Conservation (phyloP, 2,888 invertebrate species). For the Harpalus rubripes region DNA sequence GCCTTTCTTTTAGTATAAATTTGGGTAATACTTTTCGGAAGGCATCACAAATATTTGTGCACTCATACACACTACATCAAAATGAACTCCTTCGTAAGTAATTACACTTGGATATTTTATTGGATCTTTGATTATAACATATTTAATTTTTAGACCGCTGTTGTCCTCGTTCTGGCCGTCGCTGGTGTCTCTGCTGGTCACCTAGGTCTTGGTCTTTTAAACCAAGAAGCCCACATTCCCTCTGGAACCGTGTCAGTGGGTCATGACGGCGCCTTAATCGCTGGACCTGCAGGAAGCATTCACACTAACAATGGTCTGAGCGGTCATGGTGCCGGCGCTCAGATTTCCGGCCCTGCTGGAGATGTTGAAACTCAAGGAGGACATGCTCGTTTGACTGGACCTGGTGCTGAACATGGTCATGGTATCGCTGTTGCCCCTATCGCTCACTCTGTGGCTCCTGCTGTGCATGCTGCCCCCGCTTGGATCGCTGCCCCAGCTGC, state of each 20-base stretch:
- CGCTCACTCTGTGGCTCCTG: neutral
- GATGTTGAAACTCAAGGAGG: slow-evolving; percentile 72
- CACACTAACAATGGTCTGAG: slow-evolving; percentile 5
- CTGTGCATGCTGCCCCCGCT: neutral
- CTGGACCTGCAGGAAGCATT: slow-evolving; percentile 26
- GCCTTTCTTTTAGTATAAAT: slow-evolving; percentile 11
- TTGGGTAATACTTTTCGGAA: neutral
- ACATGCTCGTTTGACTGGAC: slow-evolving; percentile 11
- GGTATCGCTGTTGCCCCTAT: neutral
- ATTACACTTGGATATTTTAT: too few relatives aligned
- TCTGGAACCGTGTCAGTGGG: slow-evolving; percentile 70
- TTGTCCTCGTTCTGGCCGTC: neutral
- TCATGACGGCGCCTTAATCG: neutral
- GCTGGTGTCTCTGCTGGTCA: neutral
- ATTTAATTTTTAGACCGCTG: neutral
- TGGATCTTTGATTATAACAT: neutral
- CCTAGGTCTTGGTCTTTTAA: neutral
- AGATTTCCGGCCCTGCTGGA: slow-evolving; percentile 72
- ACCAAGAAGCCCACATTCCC: slow-evolving; percentile 18
- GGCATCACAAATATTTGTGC: slow-evolving; percentile 19
- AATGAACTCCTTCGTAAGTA: slow-evolving; percentile 1
- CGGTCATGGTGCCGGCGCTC: slow-evolving; percentile 69
- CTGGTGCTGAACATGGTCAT: neutral
- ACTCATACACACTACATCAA: slow-evolving; percentile 17
- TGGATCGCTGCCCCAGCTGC: neutral